phyloP scores from a whole-genome alignment of 2,797 vertebrate genomes.

The Serranus cabrilla region DNA sequence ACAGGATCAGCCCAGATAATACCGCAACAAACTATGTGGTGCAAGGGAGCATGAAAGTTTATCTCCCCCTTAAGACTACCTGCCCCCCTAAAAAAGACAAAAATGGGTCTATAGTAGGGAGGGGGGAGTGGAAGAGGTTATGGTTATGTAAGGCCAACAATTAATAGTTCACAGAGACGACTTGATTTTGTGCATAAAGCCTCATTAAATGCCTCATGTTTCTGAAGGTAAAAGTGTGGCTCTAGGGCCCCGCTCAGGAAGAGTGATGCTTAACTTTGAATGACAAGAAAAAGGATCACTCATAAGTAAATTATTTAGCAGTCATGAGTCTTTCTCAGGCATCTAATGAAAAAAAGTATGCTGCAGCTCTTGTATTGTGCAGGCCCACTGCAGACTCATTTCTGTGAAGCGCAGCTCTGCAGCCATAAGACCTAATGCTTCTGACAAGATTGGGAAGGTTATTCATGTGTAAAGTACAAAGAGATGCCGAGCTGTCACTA shows the following conservation, averaged over 20 bases:
- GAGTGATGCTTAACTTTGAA: slow-evolving; percentile 11
- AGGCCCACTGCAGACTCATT: slow-evolving; percentile 3
- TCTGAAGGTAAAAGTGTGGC: not conserved
- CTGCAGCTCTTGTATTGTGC: not conserved
- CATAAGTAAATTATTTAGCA: slow-evolving; percentile 12
- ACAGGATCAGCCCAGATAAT: no score
- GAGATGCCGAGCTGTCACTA: slow-evolving; percentile 63
- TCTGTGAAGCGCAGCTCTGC: slow-evolving; percentile 15
- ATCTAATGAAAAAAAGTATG: slow-evolving; percentile 5
- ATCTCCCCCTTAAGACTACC: no score
- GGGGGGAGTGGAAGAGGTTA: no score
- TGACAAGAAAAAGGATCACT: slow-evolving; percentile 3
- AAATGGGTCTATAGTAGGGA: no score
- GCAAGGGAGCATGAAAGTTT: no score
- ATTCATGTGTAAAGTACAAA: slow-evolving; percentile 71
- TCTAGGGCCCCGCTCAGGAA: not conserved
- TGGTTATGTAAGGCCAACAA: no score
- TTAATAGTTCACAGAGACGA: no score
- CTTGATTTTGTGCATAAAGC: no score
- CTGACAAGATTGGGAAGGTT: slow-evolving; percentile 49
- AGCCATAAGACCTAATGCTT: slow-evolving; percentile 46
- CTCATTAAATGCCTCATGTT: no score
- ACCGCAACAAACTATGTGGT: no score
- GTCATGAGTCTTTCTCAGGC: not conserved
- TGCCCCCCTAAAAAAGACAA: no score